Percentiles rank a stretch among this genome's conserved stretches.
phyloP scores from a whole-genome alignment of 2,888 invertebrate species.

The Molanna angustata region DNA sequence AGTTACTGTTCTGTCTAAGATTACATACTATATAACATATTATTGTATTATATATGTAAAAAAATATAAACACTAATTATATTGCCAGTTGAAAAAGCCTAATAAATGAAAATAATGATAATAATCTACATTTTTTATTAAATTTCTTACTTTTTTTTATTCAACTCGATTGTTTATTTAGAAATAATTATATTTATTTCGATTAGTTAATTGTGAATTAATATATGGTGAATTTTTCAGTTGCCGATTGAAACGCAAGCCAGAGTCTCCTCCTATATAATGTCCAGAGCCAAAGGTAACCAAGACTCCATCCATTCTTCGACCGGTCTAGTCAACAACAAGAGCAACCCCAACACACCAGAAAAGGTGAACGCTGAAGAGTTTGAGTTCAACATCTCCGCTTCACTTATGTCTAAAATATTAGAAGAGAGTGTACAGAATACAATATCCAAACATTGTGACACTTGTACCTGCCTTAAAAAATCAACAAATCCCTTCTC shows the following conservation, averaged over 20 bases:
- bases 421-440: slow-evolving; percentile 84
- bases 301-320: slow-evolving; percentile 45
- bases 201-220: too few species aligned
- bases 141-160: too few species aligned
- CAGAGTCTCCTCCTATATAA: slow-evolving; percentile 77
- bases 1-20: too few species aligned
- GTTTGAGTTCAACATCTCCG: slow-evolving; percentile 72
- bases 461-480: slow-evolving; percentile 73
- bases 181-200: too few species aligned
- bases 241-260: slow-evolving; percentile 89
- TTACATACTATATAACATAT: too few species aligned
- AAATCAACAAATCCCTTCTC: slow-evolving; percentile 52
- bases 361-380: slow-evolving; percentile 59
- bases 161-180: too few species aligned
- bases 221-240: too few species aligned
- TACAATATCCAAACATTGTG: slow-evolving; percentile 76
- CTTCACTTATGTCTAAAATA: slow-evolving; percentile 88
- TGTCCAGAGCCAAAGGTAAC: slow-evolving; percentile 58
- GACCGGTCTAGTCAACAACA: slow-evolving; percentile 43
- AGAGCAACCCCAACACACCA: slow-evolving; percentile 37
- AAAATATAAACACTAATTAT: too few species aligned
- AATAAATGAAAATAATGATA: too few species aligned
- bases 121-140: too few species aligned
- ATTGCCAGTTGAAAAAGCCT: too few species aligned
- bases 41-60: too few species aligned